A percentile compares a stretch with the other conserved stretches of the same genome.
phyloP scores from a whole-genome alignment of 2,888 invertebrate species.

The Drosophila birchii region DNA sequence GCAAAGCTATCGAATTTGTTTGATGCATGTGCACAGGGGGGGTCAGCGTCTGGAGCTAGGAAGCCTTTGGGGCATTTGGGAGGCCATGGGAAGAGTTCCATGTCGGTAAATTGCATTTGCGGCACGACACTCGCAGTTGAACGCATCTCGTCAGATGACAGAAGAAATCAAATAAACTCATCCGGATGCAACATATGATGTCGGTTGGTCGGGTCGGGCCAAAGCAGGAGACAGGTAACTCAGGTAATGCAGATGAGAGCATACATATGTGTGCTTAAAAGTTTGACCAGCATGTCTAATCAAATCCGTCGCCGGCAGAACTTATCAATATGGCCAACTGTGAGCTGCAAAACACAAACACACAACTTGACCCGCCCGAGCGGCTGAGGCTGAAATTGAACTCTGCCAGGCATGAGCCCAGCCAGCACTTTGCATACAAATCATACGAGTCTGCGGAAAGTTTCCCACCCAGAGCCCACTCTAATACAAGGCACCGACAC shows the following conservation, averaged over 20 bases:
- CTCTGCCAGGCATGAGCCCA: slow-evolving; percentile 64
- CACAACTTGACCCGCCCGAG: slow-evolving; percentile 46
- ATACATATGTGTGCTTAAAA: slow-evolving; percentile 39
- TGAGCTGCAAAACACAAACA: slow-evolving; percentile 66
- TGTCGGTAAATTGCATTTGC: slow-evolving; percentile 73
- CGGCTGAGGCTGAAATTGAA: slow-evolving; percentile 70
- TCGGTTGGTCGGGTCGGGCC: neutral
- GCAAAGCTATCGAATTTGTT: slow-evolving; percentile 79
- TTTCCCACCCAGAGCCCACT: slow-evolving; percentile 24
- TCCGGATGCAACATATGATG: slow-evolving; percentile 49
- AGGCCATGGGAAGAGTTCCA: slow-evolving; percentile 3
- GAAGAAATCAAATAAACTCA: slow-evolving; percentile 73
- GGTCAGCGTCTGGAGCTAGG: neutral
- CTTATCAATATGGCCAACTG: slow-evolving; percentile 77
- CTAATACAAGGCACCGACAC: slow-evolving; percentile 30
- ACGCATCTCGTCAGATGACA: slow-evolving; percentile 59
- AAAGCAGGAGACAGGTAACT: slow-evolving; percentile 11
- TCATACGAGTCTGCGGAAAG: slow-evolving; percentile 60
- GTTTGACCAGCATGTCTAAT: slow-evolving; percentile 60
- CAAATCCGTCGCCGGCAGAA: slow-evolving; percentile 62
- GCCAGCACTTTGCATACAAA: slow-evolving; percentile 78
- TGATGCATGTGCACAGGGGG: slow-evolving; percentile 64
- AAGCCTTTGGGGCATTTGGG: neutral
- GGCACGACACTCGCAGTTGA: slow-evolving; percentile 77
- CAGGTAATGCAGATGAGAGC: slow-evolving; percentile 18